These are phyloP conservation scores for Aplidium turbinatum DNA, from an alignment of 23 tunicate genomes.

Conservation along the genomic window DNA sequence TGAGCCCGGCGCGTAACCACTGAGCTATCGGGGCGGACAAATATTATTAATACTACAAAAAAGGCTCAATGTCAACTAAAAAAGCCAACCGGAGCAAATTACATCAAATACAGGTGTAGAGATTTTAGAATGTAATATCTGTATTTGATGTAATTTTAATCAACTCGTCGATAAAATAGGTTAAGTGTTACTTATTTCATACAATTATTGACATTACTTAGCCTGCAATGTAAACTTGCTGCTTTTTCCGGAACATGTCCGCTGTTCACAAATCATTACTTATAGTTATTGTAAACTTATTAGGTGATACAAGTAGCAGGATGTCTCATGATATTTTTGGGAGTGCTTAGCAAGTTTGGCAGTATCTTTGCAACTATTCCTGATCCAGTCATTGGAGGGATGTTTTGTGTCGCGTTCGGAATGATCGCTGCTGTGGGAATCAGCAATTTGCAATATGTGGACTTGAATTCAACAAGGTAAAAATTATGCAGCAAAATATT, in stretches of 20 bases:
- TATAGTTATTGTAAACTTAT: not conserved
- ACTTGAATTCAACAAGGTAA: conserved; percentile 63
- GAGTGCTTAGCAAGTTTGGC: conserved; percentile 57
- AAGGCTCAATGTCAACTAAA: no score
- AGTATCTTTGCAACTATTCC: conserved; percentile 72
- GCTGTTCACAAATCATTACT: not conserved
- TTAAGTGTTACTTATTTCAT: no score
- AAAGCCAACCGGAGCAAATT: no score
- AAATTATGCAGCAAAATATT: no score
- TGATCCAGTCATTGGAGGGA: conserved; percentile 78
- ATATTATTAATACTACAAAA: no score
- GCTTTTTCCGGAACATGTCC: not conserved
- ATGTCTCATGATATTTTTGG: conserved; percentile 38
- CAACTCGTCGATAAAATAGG: no score
- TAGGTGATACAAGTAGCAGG: conserved; percentile 69
- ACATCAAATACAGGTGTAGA: no score
- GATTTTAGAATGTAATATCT: no score
- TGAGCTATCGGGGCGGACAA: no score
- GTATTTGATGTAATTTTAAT: no score
- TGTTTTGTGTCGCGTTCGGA: conserved; percentile 79
- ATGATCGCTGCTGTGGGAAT: conserved; percentile 69
- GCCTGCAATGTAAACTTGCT: no score
- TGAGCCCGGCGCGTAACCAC: no score
- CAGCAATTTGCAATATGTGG: conserved; percentile 55
- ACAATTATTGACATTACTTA: not conserved